Evolutionary conservation across 2,888 invertebrate species (phyloP), one percentile per base, ranked within the genome.

Genomic region (Oscheius sp.): DNA sequence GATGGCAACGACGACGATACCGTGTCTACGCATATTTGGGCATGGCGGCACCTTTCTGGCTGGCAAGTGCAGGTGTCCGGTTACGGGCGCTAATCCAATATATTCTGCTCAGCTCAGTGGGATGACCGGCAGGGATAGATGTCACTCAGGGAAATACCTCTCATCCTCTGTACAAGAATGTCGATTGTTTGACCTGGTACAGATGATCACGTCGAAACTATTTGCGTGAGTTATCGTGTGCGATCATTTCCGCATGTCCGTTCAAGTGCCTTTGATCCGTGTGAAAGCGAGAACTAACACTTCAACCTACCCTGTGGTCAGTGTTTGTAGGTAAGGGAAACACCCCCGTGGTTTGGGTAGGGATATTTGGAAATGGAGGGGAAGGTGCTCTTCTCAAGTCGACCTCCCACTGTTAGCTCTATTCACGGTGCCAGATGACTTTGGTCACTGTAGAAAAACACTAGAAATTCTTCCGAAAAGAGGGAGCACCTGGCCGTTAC

Each of bases 251-350:
- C 66, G 46, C 35, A 52, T 66, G 27, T 2, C 18, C 52, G 29
- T 46, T 66, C 52, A 52, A 66, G 66, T 66, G 66, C 35, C 66
- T 66, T 66, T 66, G 66, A 66, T 66, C 66, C 66, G 66, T 49
- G 66, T 66, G 66, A 66, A 66, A 66, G 66, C 52, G 66, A 46
- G 52, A 52, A 29, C 66, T 49, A 66, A 66, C 66, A 66, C 66
- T 66, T 66, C 49, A 66, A n/a, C 7, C 16, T 1, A 27, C 52
- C 25, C 49, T 52, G 52, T 66, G 66, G 66, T 66, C 66, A 66
- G 66, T 66, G 18, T n/a, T 25, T 45, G 63, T 45, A 43, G 49
- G 52, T 66, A 27, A 43, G n/a, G 61, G 43, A 61, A 61, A 61
- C 25, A 58, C 43, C 12, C 43, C n/a, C 12, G 25, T 21, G 61